Base-by-base conservation (phyloP, 2,113 vertebrate species). In the Hystrix brachyura region DNA sequence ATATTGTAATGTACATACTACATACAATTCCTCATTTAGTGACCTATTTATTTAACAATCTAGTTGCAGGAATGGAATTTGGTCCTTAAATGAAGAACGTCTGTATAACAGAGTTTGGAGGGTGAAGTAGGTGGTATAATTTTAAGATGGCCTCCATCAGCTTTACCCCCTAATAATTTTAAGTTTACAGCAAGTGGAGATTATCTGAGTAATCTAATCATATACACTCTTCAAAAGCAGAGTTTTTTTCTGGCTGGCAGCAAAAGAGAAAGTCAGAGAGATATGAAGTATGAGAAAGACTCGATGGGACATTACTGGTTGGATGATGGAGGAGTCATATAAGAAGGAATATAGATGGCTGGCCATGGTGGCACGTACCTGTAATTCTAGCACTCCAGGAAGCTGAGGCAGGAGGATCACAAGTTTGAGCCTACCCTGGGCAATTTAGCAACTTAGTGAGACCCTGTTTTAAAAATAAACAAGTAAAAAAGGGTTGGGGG, bases 191-290 rank as follows among this genome's bases (percentile, higher is more conserved):
- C 10, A 51, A 86, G 91, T 38, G 74, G 46, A 85, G 67, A 88
- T 48, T 38, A 94, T 43, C 25, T 96, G 74, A n/a, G 29, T 87
- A 29, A 60, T 64, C 21, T 86, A 69, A 83, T 87, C 86, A 91
- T 62, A 97, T 0, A 19, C 60, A 85, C 57, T 53, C 46, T 95
- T 95, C 78, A 78, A 91, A 96, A 88, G 46, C 59, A 81, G 65
- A 14, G 1, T 91, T 88, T 65, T 65, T 60, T 67, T 78, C 32
- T 34, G 64, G 14, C 21, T 90, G 59, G 55, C 12, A 81, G 78
- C 7, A 88, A 92, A 74, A 74, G 25, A 86, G 25, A 80, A 86
- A 72, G 23, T 65, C 25, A 67, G 64, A 91, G 62, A 92, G 53
- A 91, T 46, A 0, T 43, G 29, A 76, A 59, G 7, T 57, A n/a